Conservation (phyloP, 2,888 invertebrate genomes). For the Noctuana brunneofusca region DNA sequence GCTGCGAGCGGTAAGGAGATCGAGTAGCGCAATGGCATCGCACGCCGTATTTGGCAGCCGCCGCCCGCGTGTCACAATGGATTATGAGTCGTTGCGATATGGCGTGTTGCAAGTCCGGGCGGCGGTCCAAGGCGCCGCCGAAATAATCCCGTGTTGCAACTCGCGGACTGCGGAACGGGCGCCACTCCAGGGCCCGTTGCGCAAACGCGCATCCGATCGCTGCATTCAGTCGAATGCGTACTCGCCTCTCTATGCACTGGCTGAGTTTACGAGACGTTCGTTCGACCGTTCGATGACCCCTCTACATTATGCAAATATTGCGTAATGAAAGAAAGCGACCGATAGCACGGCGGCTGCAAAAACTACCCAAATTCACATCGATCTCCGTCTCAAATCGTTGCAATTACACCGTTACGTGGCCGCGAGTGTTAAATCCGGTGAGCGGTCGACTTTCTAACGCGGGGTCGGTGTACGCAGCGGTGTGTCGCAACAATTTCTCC, state of each 20-base stretch:
- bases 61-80: slow-evolving; percentile 68
- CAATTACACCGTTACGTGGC: slow-evolving; percentile 80
- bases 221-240: slow-evolving; percentile 45
- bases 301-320: slow-evolving; percentile 72
- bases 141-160: slow-evolving; percentile 82
- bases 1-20: slow-evolving; percentile 67
- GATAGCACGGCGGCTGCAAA: slow-evolving; percentile 74
- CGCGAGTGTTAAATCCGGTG: slow-evolving; percentile 77
- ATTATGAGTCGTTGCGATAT: slow-evolving; percentile 82
- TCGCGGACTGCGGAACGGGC: slow-evolving; percentile 74
- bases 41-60: slow-evolving; percentile 74
- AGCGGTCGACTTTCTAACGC: slow-evolving; percentile 82
- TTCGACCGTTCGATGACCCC: slow-evolving; percentile 72
- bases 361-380: slow-evolving; percentile 72
- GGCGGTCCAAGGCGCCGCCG: slow-evolving; percentile 79
- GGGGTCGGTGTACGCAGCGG: slow-evolving; percentile 79
- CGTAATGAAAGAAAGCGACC: slow-evolving; percentile 80
- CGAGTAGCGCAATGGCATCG: slow-evolving; percentile 60
- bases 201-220: slow-evolving; percentile 67
- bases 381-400: slow-evolving; percentile 75
- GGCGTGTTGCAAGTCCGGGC: slow-evolving; percentile 81
- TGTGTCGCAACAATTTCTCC: slow-evolving; percentile 83
- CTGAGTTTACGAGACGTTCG: slow-evolving; percentile 65
- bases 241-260: slow-evolving; percentile 59
- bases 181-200: slow-evolving; percentile 73